These are phyloP conservation scores for Eilema sororculum DNA, from an alignment of 2,888 invertebrate species.

Conservation along the genomic window DNA sequence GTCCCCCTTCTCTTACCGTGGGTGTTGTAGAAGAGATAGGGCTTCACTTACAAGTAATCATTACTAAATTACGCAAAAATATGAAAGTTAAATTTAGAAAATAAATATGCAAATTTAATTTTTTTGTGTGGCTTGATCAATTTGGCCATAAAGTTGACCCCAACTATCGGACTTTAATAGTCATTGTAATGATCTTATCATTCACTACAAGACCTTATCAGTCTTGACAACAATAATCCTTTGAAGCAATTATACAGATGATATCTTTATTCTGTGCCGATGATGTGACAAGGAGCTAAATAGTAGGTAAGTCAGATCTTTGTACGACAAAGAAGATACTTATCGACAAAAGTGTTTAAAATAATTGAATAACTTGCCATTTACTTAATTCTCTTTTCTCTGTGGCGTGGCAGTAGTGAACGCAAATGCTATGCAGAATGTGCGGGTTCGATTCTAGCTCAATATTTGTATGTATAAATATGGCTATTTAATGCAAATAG, in stretches of 20 bases:
- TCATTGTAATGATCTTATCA: slow-evolving; percentile 3
- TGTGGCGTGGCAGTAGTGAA: too few species aligned
- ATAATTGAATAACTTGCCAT: background rate
- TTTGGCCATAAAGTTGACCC: background rate
- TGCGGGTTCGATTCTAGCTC: too few species aligned
- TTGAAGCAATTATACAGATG: background rate
- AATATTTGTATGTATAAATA: too few species aligned
- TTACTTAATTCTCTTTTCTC: too few species aligned
- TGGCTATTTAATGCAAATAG: too few species aligned
- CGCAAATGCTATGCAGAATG: too few species aligned
- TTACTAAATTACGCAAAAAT: too few species aligned
- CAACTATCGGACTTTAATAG: background rate
- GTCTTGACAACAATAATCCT: slow-evolving; percentile 11
- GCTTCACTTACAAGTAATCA: too few species aligned
- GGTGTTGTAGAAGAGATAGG: too few species aligned
- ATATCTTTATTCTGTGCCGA: too few species aligned
- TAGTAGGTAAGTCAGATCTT: too few species aligned
- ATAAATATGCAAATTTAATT: background rate
- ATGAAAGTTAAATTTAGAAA: background rate
- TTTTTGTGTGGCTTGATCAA: background rate
- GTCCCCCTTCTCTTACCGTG: too few species aligned
- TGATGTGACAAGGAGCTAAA: slow-evolving; percentile 1
- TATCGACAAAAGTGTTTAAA: background rate
- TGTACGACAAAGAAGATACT: background rate
- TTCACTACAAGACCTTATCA: slow-evolving; percentile 3